Evolutionary conservation across 2,113 vertebrate species (phyloP).

Genomic region (Forbesichthys papilliferus): DNA sequence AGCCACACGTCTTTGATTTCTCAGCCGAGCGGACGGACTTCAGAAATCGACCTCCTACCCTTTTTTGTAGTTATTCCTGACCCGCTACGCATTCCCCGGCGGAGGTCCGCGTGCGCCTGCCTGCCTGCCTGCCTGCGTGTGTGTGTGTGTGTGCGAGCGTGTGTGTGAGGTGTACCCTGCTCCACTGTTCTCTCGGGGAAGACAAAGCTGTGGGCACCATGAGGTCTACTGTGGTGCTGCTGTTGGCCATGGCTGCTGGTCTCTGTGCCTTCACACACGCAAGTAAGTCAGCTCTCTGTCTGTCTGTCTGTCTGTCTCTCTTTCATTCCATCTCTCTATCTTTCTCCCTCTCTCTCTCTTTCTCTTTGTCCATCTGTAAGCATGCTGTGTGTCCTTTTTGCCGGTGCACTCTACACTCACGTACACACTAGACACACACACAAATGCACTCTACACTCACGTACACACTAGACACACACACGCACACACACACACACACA

Average conservation of each 20-base stretch:
- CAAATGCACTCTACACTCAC: too few relatives aligned
- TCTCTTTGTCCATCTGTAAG: not conserved
- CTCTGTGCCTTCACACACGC: conserved; percentile 64
- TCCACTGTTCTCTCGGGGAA: conserved; percentile 11
- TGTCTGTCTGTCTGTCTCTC: not conserved
- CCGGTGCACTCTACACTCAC: too few relatives aligned
- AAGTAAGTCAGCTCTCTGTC: conserved; percentile 63
- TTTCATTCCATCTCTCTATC: too few relatives aligned
- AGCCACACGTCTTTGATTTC: not conserved
- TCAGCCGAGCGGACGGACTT: conserved; percentile 16
- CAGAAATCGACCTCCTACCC: conserved; percentile 10
- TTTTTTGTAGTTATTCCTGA: conserved; percentile 11
- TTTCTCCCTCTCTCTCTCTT: not conserved
- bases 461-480: not conserved
- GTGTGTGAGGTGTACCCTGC: not conserved
- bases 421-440: too few relatives aligned
- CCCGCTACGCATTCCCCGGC: conserved; percentile 9
- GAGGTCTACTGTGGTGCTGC: conserved; percentile 67
- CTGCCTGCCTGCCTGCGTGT: not conserved
- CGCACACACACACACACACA: not conserved
- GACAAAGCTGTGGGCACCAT: conserved; percentile 45
- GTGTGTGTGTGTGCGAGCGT: conserved; percentile 20
- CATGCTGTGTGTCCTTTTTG: too few relatives aligned
- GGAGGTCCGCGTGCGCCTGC: conserved; percentile 12
- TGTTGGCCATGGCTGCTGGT: conserved; percentile 65